Base-by-base conservation (phyloP, 2,797 vertebrate species). In the Catostomus latipinnis region DNA sequence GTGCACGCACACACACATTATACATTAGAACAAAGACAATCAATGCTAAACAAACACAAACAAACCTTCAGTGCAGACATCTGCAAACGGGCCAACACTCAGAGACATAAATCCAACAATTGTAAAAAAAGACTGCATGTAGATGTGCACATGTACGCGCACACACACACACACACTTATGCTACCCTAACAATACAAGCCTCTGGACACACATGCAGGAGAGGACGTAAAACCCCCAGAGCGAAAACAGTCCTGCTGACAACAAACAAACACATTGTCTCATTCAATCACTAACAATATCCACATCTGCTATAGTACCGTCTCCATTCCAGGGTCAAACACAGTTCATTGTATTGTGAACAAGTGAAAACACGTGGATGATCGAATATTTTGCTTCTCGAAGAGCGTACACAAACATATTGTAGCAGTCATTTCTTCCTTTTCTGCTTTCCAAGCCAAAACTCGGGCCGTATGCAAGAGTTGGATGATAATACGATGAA, bases 171-270 rank as follows among this genome's bases (percentile, higher is more conserved):
- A 54, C 69, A 81, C 46, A n/a, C 90, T 82, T 85, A 88, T 87
- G 85, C 89, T 92, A 90, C 81, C 34, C 89, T 87, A 90, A 92
- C 89, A 91, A 92, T 90, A 88, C 86, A 84, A 88, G 89, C 90
- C 91, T 91, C 91, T 91, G 89, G 90, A 88, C 88, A 86, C 89
- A 89, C 88, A 91, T 86, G 87, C 89, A 87, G 87, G 83, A 89
- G 89, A 90, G 90, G 90, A 92, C 6, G 13, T 91, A 92, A 90
- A 93, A 90, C 88, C 88, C 80, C 87, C 84, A 88, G 87, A 90
- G 68, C 8, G n/a, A 48, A 76, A 69, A 81, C 71, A 81, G 63
- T 56, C 48, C 66, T 49, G 68, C 65, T 48, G 65, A 76, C 34
- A 50, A 63, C 87, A 85, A 87, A 82, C 78, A 86, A 87, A 85